These are phyloP conservation scores for Nomia melanderi DNA, from an alignment of 1,140 invertebrate genomes.

Conservation along the genomic window DNA sequence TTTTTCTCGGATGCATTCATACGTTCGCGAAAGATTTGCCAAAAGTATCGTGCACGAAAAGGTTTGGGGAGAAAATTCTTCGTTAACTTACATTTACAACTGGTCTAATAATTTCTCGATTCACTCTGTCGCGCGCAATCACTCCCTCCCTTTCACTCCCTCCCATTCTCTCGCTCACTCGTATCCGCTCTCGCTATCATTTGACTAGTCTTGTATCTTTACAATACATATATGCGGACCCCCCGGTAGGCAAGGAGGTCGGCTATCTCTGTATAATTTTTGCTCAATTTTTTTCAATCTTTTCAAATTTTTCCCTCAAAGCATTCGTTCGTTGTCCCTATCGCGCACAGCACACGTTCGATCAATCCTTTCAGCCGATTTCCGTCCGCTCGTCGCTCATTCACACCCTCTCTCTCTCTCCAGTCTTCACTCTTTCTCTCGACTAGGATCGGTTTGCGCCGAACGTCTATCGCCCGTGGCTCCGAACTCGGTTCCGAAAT, in stretches of 20 bases:
- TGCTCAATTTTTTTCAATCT: slow-evolving; percentile 64
- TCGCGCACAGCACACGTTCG: slow-evolving; percentile 51
- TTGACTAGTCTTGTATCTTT: slow-evolving; percentile 75
- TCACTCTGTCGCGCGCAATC: too few relatives aligned
- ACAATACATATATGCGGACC: slow-evolving; percentile 80
- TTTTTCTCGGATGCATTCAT: slow-evolving; percentile 61
- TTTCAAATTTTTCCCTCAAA: slow-evolving; percentile 56
- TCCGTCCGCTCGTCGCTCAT: slow-evolving; percentile 38
- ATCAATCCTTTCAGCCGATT: not conserved
- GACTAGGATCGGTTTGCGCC: slow-evolving; percentile 81
- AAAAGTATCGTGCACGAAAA: slow-evolving; percentile 73
- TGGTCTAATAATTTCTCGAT: slow-evolving; percentile 77
- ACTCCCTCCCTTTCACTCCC: slow-evolving; percentile 16
- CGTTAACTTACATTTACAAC: slow-evolving; percentile 78
- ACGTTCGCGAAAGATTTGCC: slow-evolving; percentile 78
- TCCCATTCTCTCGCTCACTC: slow-evolving; percentile 45
- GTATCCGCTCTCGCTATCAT: slow-evolving; percentile 73
- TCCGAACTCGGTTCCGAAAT: slow-evolving; percentile 80
- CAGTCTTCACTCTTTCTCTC: too few relatives aligned
- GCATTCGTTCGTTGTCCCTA: slow-evolving; percentile 64
- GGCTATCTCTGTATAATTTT: slow-evolving; percentile 81
- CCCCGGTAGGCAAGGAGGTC: slow-evolving; percentile 81
- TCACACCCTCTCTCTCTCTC: slow-evolving; percentile 55
- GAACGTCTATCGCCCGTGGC: slow-evolving; percentile 80
- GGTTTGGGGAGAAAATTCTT: slow-evolving; percentile 59